A percentile compares a stretch with the other conserved stretches of the same genome.
Evolutionary conservation across 2,113 vertebrate species (phyloP).

Genomic region (Pheucticus melanocephalus): DNA sequence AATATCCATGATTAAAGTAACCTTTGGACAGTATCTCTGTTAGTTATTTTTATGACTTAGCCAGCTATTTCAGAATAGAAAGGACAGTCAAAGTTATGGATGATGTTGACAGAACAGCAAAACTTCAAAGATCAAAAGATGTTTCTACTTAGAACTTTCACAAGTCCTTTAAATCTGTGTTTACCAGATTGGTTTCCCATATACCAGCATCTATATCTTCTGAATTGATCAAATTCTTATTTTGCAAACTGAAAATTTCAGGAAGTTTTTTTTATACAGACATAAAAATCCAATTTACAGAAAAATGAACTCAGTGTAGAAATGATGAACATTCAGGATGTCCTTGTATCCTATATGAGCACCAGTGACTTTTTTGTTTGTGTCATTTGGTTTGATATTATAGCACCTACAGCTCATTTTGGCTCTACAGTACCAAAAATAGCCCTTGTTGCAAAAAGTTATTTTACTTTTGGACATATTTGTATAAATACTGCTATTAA

Average conservation of each 20-base stretch:
- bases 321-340: background rate
- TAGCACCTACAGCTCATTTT: background rate
- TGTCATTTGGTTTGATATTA: background rate
- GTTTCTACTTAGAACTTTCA: background rate
- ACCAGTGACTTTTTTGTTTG: background rate
- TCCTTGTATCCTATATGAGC: background rate
- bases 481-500: background rate
- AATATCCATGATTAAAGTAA: background rate
- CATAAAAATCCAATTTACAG: background rate
- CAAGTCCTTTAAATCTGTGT: background rate
- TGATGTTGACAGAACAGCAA: background rate
- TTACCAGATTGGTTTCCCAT: background rate
- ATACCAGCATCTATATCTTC: background rate
- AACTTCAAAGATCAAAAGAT: background rate
- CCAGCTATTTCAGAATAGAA: background rate
- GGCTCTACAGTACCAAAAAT: background rate
- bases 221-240: background rate
- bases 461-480: background rate
- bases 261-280: background rate
- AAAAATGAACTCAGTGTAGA: background rate
- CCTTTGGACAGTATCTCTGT: background rate
- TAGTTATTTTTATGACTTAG: background rate
- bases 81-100: background rate
- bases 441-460: background rate
- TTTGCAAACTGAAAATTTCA: background rate